Percentiles rank a stretch among this genome's conserved stretches.
These are phyloP conservation scores for Ptychoptera contaminata DNA, from an alignment of 2,888 invertebrate genomes.

Conservation along the genomic window DNA sequence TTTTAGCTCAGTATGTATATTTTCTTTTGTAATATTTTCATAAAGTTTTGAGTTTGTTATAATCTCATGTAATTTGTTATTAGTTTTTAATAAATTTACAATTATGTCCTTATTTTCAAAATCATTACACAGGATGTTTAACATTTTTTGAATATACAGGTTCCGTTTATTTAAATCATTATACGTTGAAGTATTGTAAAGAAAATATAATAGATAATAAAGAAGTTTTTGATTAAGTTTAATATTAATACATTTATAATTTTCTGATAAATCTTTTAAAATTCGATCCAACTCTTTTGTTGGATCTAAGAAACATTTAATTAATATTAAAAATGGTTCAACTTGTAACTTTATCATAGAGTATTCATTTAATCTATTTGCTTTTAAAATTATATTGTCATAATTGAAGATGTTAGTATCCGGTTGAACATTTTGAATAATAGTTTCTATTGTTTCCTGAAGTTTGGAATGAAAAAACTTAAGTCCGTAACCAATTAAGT, in stretches of 20 bases:
- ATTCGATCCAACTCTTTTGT: constrained; percentile 13
- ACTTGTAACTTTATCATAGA: constrained; percentile 23
- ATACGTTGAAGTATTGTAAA: constrained; percentile 27
- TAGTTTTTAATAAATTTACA: constrained; percentile 6
- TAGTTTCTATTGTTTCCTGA: constrained; percentile 21
- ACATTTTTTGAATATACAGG: constrained; percentile 16
- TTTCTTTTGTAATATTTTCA: not conserved
- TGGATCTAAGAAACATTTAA: constrained; percentile 5
- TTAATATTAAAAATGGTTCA: constrained; percentile 18
- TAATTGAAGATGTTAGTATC: constrained; percentile 14
- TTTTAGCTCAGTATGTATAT: not conserved
- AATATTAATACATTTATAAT: constrained; percentile 7
- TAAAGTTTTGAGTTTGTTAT: constrained; percentile 7
- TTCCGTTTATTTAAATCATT: constrained; percentile 25
- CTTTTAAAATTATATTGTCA: constrained; percentile 18
- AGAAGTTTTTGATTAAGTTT: constrained; percentile 7
- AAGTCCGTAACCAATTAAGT: constrained; percentile 27
- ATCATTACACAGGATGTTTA: not conserved
- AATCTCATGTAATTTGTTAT: constrained; percentile 6
- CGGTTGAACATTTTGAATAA: constrained; percentile 3
- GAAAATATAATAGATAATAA: constrained; percentile 25
- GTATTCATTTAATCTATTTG: constrained; percentile 18
- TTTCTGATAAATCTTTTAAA: constrained; percentile 14
- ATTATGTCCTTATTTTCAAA: no score
- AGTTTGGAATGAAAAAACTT: constrained; percentile 26